These are phyloP conservation scores for Meloidogyne chitwoodi DNA, from an alignment of 1,140 invertebrate genomes.

Conservation along the genomic window DNA sequence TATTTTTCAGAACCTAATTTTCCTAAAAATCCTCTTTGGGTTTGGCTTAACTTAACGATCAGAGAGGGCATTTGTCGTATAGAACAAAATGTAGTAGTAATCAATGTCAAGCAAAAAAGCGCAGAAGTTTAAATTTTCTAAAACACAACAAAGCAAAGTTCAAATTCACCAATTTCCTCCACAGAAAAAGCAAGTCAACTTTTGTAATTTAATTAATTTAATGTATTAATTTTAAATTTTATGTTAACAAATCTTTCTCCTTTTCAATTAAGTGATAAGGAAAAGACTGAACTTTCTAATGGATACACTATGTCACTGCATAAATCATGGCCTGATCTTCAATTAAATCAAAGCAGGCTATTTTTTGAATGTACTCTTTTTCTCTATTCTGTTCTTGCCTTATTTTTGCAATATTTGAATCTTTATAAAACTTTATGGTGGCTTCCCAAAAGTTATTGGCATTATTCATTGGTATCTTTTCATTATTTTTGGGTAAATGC, in stretches of 20 bases:
- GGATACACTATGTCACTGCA: constrained; percentile 12
- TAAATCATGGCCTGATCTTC: constrained; percentile 69
- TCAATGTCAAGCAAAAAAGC: neutral
- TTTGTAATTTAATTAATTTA: neutral
- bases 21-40: no score
- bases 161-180: neutral
- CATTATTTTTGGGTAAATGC: neutral
- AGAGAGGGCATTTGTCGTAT: no score
- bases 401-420: constrained; percentile 83
- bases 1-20: no score
- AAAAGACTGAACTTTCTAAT: neutral
- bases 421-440: constrained; percentile 94
- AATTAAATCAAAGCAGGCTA: constrained; percentile 72
- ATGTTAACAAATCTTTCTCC: neutral
- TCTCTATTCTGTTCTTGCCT: constrained; percentile 70
- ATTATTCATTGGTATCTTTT: constrained; percentile 65
- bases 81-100: neutral
- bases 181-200: neutral
- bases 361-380: constrained; percentile 78
- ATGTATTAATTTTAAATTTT: neutral
- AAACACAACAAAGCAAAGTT: neutral
- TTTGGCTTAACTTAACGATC: no score
- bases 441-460: constrained; percentile 82
- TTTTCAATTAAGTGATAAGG: neutral
- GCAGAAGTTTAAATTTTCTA: neutral